Percentiles rank a stretch among this genome's conserved stretches.
Conservation (phyloP, 2,797 vertebrate species). For the Brotogeris chrysoptera region DNA sequence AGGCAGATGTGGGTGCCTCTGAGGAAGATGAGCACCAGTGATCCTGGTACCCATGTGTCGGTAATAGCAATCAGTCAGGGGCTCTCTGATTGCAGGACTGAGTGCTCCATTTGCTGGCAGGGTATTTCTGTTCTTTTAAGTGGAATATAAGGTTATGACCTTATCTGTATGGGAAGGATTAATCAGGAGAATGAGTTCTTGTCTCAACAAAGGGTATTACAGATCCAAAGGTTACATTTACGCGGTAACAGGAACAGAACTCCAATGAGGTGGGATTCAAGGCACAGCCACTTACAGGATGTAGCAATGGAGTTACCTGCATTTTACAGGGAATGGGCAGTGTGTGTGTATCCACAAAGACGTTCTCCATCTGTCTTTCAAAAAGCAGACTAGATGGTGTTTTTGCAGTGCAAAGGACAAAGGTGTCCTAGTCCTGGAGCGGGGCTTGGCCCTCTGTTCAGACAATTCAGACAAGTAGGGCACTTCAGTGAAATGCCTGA, state of each 20-base stretch:
- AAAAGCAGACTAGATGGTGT: background rate
- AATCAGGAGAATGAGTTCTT: background rate
- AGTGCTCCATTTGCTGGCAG: background rate
- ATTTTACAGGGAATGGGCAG: background rate
- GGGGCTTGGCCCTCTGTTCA: background rate
- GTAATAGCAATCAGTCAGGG: background rate
- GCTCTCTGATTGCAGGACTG: background rate
- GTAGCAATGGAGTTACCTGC: background rate
- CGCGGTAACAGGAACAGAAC: background rate
- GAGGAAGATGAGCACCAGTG: rapidly evolving
- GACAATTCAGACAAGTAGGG: background rate
- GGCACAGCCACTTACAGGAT: background rate
- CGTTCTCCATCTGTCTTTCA: background rate
- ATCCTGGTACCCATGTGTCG: rapidly evolving
- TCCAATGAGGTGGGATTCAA: background rate
- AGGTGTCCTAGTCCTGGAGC: background rate
- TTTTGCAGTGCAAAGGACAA: background rate
- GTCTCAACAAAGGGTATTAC: background rate
- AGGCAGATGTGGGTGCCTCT: rapidly evolving
- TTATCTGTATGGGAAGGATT: background rate
- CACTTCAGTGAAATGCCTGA: background rate
- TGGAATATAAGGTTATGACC: background rate
- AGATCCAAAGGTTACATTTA: background rate
- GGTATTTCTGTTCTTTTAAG: background rate
- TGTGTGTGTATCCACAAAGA: rapidly evolving